Evolutionary conservation across 2,797 vertebrate genomes (phyloP).

Genomic region (Anguilla megastoma): DNA sequence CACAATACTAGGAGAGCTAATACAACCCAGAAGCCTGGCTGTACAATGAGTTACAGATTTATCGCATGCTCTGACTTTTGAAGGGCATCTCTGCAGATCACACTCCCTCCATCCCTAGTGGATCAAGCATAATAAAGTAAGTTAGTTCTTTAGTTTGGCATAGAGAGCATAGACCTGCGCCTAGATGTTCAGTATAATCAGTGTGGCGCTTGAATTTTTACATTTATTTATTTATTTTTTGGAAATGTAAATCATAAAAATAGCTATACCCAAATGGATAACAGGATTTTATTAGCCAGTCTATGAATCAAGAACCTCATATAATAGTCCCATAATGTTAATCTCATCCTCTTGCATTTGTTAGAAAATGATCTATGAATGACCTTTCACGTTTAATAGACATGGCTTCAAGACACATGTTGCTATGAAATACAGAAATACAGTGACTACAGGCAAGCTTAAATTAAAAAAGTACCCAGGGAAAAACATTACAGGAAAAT

Average conservation of each 20-base stretch:
- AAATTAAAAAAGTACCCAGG: background rate
- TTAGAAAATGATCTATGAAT: background rate
- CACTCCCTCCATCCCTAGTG: too few relatives aligned
- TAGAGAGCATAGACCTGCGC: too few relatives aligned
- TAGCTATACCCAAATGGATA: background rate
- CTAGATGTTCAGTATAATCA: too few relatives aligned
- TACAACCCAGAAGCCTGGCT: too few relatives aligned
- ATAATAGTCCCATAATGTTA: background rate
- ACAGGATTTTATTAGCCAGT: background rate
- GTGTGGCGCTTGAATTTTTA: too few relatives aligned
- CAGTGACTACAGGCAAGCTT: background rate
- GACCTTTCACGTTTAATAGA: background rate
- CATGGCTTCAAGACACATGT: background rate
- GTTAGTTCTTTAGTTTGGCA: too few relatives aligned
- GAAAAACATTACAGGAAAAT: background rate
- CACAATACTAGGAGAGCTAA: background rate
- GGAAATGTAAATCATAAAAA: too few relatives aligned
- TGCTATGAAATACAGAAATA: background rate
- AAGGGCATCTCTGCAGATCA: background rate
- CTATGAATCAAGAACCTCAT: background rate
- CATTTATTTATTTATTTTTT: too few relatives aligned
- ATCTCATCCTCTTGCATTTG: background rate
- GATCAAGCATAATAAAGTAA: too few relatives aligned
- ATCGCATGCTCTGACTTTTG: background rate
- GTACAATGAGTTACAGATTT: background rate